Base-by-base conservation (phyloP, 1,140 invertebrate genomes). In the Drosophila sp. region DNA sequence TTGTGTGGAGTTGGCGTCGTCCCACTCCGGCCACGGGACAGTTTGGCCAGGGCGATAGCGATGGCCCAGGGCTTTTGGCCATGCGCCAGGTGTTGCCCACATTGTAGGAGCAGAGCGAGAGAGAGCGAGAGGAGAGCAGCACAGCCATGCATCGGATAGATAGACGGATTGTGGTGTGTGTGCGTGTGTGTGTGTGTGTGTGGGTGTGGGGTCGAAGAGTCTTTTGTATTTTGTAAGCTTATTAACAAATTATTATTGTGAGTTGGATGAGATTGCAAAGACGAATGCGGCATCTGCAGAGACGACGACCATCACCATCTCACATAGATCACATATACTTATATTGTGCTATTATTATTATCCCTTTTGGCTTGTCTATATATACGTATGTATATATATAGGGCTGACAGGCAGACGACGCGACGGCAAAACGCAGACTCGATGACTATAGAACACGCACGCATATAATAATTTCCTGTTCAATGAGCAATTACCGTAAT, bases 381-480 rank as follows among this genome's bases (percentile, higher is more conserved):
- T 29, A 17, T 17, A 17, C 17, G 17, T 17, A 17, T 17, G 17
- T 17, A 17, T 17, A 17, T 17, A 17, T 17, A 17, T 17, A 17
- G 17, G 35, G 32, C 55, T 57, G 35, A 57, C 33, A 57, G 29
- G 10, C 50, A 23, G 55, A 44, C 57, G 30, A 50, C 64, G 23
- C 17, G 29, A 33, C 7, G 11, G 66, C 41, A 29, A 27, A 50
- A 25, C 44, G 35, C 8, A 8, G 66, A 50, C 29, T 47, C 11
- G 57, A 41, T 50, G 58, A 30, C 40, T 44, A 33, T 56, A 56
- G 32, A 30, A 62, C 66, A 74, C 64, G 47, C 67, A 80, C 83
- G 80, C 82, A 89, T 79, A 78, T 78, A 90, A 90, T 87, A 90
- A 90, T 90, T 90, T 90, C 87, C 87, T 81, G 87, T 74, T 90